Evolutionary conservation across 2,797 vertebrate species (phyloP).

Genomic region (Myotis daubentonii): DNA sequence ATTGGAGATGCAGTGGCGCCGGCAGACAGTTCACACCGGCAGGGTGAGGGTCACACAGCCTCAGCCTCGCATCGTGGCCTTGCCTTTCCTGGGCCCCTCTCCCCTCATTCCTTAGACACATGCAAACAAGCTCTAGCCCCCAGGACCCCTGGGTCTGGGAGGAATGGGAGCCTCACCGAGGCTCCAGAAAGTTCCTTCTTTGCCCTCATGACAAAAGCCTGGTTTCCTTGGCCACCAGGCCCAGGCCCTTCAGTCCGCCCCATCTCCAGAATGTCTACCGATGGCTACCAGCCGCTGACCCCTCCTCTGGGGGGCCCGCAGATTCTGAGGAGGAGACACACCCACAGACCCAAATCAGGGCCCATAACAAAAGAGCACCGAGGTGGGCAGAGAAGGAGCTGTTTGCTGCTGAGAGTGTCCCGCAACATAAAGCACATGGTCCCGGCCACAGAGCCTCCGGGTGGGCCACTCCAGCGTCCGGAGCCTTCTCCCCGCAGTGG

Average conservation of each 20-base stretch:
- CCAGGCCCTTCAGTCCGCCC: slow-evolving; percentile 82
- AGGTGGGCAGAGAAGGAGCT: background rate
- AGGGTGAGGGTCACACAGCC: background rate
- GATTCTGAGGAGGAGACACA: slow-evolving; percentile 54
- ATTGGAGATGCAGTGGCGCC: background rate
- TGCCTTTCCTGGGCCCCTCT: background rate
- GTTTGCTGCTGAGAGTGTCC: background rate
- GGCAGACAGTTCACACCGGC: background rate
- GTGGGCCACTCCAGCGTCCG: background rate
- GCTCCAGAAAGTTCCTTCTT: background rate
- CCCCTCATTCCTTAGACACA: background rate
- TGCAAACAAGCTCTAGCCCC: background rate
- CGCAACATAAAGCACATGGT: background rate
- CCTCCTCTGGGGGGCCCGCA: slow-evolving; percentile 86
- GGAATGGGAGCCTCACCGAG: background rate
- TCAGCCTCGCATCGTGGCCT: background rate
- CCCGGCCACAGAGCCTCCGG: background rate
- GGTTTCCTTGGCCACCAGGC: background rate
- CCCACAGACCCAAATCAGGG: background rate
- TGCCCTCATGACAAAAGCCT: background rate
- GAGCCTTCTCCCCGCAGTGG: background rate
- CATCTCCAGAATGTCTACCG: slow-evolving; percentile 89
- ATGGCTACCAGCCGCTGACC: background rate
- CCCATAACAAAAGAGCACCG: background rate
- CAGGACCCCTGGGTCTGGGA: background rate